Evolutionary conservation across 1,140 invertebrate species (phyloP).

Genomic region (Sarcophaga peregrina): DNA sequence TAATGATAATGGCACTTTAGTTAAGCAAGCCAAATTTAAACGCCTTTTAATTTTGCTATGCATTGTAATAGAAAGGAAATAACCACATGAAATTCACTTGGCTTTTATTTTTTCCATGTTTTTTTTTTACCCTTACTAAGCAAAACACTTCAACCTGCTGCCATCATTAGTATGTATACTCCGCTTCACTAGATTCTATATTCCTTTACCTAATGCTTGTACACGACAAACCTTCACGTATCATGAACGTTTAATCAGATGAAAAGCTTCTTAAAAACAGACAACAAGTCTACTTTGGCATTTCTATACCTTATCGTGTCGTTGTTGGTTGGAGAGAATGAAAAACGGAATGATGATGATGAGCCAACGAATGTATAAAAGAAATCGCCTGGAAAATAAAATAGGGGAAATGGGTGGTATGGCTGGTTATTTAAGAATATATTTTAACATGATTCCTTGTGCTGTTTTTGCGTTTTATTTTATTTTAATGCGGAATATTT

Average conservation of each 20-base stretch:
- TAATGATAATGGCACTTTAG: neutral
- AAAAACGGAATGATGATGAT: neutral
- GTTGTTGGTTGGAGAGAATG: neutral
- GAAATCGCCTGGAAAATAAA: neutral
- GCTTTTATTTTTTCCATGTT: neutral
- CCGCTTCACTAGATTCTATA: neutral
- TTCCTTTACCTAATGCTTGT: neutral
- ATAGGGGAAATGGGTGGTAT: neutral
- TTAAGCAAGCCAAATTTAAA: conserved; percentile 3
- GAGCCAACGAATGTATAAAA: neutral
- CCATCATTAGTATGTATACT: neutral
- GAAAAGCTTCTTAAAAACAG: conserved; percentile 15
- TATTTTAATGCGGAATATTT: too few species aligned
- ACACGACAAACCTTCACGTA: neutral
- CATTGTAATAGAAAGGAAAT: neutral
- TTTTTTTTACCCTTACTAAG: neutral
- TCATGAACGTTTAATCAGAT: conserved; percentile 24
- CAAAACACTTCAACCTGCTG: neutral
- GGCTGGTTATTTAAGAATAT: conserved; percentile 14
- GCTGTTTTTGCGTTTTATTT: too few species aligned
- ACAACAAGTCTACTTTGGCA: conserved; percentile 21
- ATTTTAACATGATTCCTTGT: neutral
- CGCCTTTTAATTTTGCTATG: neutral
- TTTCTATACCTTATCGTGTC: neutral
- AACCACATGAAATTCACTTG: neutral